Percentiles rank a stretch among this genome's conserved stretches.
These are phyloP conservation scores for Lipotes vexillifer DNA, from an alignment of 2,113 vertebrate species.

Conservation along the genomic window DNA sequence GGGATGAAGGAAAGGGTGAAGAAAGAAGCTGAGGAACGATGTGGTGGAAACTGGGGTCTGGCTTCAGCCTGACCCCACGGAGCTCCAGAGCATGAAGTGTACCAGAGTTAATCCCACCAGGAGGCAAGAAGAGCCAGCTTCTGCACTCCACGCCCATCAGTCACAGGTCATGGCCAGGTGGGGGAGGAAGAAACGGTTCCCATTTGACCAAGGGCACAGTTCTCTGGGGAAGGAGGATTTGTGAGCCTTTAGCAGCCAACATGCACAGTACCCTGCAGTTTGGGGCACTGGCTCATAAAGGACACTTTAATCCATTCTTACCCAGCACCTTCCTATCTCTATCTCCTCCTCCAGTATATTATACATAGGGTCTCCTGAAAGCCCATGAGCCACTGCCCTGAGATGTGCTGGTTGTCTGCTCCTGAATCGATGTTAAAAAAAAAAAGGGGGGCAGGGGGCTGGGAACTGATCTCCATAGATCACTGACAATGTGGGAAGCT, in stretches of 20 bases:
- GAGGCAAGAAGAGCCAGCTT: too few relatives aligned
- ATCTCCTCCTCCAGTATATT: background rate
- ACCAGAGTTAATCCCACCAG: background rate
- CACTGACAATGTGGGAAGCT: background rate
- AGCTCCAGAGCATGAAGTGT: background rate
- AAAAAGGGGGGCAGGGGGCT: background rate
- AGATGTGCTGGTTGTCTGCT: background rate
- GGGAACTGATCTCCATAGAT: background rate
- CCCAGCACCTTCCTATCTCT: too few relatives aligned
- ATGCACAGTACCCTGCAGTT: accelerated
- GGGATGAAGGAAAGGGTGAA: background rate
- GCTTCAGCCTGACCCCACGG: background rate
- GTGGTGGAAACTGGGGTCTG: background rate
- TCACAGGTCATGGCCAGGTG: background rate
- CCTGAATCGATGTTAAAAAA: background rate
- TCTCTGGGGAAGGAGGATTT: background rate
- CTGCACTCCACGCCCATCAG: background rate
- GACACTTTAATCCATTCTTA: background rate
- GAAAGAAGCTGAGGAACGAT: background rate
- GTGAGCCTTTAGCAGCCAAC: background rate
- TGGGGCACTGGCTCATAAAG: background rate
- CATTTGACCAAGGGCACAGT: background rate
- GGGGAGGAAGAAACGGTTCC: background rate
- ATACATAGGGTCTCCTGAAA: background rate
- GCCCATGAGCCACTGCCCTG: background rate